Percentiles rank a stretch among this genome's conserved stretches.
phyloP scores from a whole-genome alignment of 1,140 invertebrate species.

The Drosophila erecta region DNA sequence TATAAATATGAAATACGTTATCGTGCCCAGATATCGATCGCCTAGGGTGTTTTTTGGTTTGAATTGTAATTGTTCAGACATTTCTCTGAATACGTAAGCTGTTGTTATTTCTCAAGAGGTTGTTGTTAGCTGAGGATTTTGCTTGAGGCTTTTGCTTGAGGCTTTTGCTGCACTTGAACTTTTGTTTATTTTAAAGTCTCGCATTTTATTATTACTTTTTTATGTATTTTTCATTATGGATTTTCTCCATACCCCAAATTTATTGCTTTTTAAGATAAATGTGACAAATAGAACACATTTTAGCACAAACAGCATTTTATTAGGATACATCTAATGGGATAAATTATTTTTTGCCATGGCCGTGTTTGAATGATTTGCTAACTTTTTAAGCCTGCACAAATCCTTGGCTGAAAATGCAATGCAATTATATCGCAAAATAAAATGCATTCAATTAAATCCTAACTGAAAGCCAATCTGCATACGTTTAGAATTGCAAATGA shows the following conservation, averaged over 20 bases:
- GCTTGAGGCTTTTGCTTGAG: neutral
- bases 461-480: constrained; percentile 9
- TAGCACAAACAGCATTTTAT: constrained; percentile 4
- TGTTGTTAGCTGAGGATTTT: neutral
- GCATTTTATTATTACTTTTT: neutral
- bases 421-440: constrained; percentile 20
- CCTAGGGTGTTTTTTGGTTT: constrained; percentile 3
- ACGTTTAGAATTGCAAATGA: constrained; percentile 30
- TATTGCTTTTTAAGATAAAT: neutral
- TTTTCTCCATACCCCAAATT: neutral
- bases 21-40: constrained; percentile 16
- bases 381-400: constrained; percentile 26
- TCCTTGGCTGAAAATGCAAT: constrained; percentile 20
- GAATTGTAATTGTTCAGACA: constrained; percentile 38
- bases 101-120: neutral
- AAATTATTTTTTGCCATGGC: constrained; percentile 1
- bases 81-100: constrained; percentile 21
- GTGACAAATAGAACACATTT: neutral
- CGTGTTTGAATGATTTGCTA: constrained; percentile 23
- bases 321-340: neutral
- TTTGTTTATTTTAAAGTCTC: neutral
- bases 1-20: constrained; percentile 29
- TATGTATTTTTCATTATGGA: neutral
- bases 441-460: constrained; percentile 32
- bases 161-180: constrained; percentile 1